A percentile compares a stretch with the other conserved stretches of the same genome.
phyloP scores from a whole-genome alignment of 1,140 invertebrate genomes.

The Pseudomyrmex pallidus region DNA sequence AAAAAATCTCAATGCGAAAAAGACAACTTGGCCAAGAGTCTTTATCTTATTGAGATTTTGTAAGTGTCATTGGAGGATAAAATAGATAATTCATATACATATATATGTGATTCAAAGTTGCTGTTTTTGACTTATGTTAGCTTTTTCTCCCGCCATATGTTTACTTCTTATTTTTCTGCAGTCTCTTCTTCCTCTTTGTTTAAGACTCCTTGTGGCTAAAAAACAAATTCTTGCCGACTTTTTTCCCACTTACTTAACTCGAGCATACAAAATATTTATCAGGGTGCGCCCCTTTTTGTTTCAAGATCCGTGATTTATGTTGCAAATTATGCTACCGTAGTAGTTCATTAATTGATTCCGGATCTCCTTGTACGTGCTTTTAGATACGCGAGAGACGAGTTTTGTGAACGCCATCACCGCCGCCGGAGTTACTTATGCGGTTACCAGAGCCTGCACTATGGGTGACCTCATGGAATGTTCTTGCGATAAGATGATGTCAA shows the following conservation, averaged over 20 bases:
- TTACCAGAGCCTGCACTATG: conserved; percentile 95
- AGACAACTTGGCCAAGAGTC: too few species aligned
- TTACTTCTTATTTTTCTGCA: conserved; percentile 17
- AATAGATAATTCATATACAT: too few species aligned
- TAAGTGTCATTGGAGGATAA: too few species aligned
- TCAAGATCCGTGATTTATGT: conserved; percentile 76
- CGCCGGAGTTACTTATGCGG: conserved; percentile 94
- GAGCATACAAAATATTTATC: conserved; percentile 14
- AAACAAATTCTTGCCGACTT: conserved; percentile 19
- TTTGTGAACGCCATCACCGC: conserved; percentile 97
- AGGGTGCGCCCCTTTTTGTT: conserved; percentile 47
- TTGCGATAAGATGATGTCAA: conserved; percentile 90
- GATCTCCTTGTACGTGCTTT: conserved; percentile 73
- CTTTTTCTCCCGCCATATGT: conserved; percentile 28
- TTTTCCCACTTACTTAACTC: conserved; percentile 22
- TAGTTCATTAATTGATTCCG: conserved; percentile 59
- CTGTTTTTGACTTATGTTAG: conserved; percentile 38
- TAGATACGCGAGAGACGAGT: conserved; percentile 96
- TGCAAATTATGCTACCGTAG: conserved; percentile 68
- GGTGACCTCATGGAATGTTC: conserved; percentile 94
- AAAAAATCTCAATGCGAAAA: too few species aligned
- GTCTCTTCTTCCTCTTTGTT: conserved; percentile 5
- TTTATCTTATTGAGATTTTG: too few species aligned
- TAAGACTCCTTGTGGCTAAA: conserved; percentile 15
- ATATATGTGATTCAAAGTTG: too few species aligned